Evolutionary conservation across 1,140 invertebrate genomes (phyloP), one percentile per base, ranked within the genome.

Genomic region (Vollenhovia emeryi): DNA sequence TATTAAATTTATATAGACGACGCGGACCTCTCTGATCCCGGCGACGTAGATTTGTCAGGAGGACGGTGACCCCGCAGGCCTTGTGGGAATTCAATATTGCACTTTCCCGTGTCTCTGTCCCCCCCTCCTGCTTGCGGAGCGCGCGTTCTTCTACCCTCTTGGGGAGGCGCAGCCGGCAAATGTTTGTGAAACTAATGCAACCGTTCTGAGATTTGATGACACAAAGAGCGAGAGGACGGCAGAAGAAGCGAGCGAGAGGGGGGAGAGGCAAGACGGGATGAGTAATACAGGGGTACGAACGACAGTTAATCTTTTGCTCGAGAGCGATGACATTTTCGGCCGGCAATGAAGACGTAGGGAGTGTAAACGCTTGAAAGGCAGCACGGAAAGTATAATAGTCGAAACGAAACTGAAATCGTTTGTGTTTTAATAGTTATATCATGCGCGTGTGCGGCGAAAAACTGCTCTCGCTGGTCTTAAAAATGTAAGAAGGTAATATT

Each of bases 1-100:
- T 91, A 91, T 91, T 91, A 91, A 91, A 91, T 91, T 91, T 91
- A 91, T 91, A 91, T 90, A 90, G 89, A 90, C 85, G 71, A 75
- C 79, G 79, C 55, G 73, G 89, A 89, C 85, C 89, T 90, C 90
- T 89, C 90, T 89, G 84, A 86, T 90, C 87, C 79, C 64, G 68
- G 52, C 79, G 79, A 89, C 85, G 84, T 91, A 91, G 89, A 91
- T 91, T 91, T 91, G 91, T 91, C 87, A 89, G 71, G 66, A 84
- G 86, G 87, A 66, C 62, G 60, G 64, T 57, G 79, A 78, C 59
- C 90, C 88, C 89, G 84, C 48, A 88, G 85, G 85, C 89, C 90
- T 89, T 87, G 85, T 60, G 89, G 90, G 90, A 91, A 91, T 91
- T 91, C 90, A 91, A 91, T 91, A 91, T 91, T 91, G 90, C 89